Evolutionary conservation across 2,797 vertebrate genomes (phyloP), one percentile per base, ranked within the genome.

Genomic region (Syngnathus acus): DNA sequence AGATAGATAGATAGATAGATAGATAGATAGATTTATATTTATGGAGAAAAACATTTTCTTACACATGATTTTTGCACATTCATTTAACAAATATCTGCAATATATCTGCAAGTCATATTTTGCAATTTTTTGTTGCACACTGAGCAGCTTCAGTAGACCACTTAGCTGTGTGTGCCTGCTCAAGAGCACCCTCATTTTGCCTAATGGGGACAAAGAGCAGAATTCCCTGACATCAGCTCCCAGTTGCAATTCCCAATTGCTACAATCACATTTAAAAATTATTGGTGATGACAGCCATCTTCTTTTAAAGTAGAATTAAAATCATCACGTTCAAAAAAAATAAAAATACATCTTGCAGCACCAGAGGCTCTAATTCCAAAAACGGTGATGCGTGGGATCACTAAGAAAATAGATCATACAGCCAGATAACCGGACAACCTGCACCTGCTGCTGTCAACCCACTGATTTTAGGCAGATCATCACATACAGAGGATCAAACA

Each of bases 151-250:
- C 60, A 45, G 42, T 62, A 42, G 60, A 62, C 40, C 60, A 62
- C 26, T 45, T 45, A 62, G 42, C 42, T 32, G 13, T 62, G 10
- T 23, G 21, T 23, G 39, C 11, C 23, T 45, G 37, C 13, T 26
- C 13, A 62, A 45, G 42, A 21, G 42, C 60, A 62, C 60, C 42
- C 45, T 62, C 42, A 43, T 62, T 26, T 6, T 13, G 39, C 19
- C 39, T 61, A n/a, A 61, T 62, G 60, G 42, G 21, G 40, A 45
- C 13, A 45, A 43, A 45, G 13, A 62, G 7, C 21, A 26, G 6
- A 62, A 62, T 62, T 62, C 42, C 39, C 21, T 23, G 60, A 45
- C 60, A 62, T 45, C 42, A 45, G 60, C 39, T 23, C 19, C n/a
- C 59, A 61, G 59, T 42, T 61, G 59, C 39, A 62, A 6, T 7